Conservation (phyloP, 2,888 invertebrate species). For the Temnothorax unifasciatus region DNA sequence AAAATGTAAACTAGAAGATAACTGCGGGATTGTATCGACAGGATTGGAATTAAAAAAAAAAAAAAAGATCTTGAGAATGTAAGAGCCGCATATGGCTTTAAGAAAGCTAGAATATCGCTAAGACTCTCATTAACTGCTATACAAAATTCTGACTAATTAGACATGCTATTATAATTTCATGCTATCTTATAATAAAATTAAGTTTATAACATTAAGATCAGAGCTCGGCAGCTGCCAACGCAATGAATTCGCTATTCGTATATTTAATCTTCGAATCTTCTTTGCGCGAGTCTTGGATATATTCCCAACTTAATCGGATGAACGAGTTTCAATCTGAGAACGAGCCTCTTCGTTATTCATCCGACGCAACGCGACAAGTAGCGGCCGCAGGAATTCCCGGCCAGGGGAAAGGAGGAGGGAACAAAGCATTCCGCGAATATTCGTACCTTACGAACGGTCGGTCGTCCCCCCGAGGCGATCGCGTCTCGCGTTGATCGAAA, state of each 20-base stretch:
- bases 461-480: background rate
- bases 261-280: conserved; percentile 3
- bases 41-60: background rate
- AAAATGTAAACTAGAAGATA: conserved; percentile 21
- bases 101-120: background rate
- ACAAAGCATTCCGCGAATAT: conserved; percentile 34
- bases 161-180: background rate
- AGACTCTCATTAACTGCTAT: background rate
- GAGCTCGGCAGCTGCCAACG: too few species aligned
- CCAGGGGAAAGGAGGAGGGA: too few species aligned
- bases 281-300: background rate
- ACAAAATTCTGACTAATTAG: background rate
- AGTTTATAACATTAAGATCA: background rate
- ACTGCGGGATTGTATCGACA: background rate
- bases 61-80: background rate
- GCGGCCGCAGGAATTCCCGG: conserved; percentile 11
- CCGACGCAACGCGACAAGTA: conserved; percentile 3
- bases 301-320: background rate
- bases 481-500: conserved; percentile 6
- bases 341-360: conserved; percentile 22
- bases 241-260: background rate
- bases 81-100: background rate
- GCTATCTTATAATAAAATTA: background rate
- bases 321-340: conserved; percentile 11
- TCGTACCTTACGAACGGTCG: conserved; percentile 26